These are phyloP conservation scores for Helobdella robusta DNA, from an alignment of 2,888 invertebrate genomes.

Conservation along the genomic window DNA sequence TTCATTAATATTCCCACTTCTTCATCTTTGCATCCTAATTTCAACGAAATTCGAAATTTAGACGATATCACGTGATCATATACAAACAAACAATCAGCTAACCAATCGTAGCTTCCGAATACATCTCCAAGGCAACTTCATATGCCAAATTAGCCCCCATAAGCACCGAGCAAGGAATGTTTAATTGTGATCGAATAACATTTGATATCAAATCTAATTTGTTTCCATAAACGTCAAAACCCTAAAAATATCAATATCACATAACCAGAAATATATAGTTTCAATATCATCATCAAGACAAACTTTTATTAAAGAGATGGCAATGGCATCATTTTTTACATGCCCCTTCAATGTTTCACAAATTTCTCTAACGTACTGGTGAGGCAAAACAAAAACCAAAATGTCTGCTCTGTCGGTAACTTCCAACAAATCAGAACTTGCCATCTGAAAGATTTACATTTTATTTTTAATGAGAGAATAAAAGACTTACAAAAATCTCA, in stretches of 20 bases:
- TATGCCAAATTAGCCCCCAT: conserved; percentile 98
- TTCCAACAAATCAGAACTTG: conserved; percentile 79
- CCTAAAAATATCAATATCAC: not conserved
- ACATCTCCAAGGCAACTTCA: conserved; percentile 92
- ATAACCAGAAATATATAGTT: not conserved
- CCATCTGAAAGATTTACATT: conserved; percentile 58
- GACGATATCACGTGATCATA: not conserved
- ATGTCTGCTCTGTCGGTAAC: conserved; percentile 85
- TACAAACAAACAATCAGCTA: conserved; percentile 27
- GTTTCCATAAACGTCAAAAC: conserved; percentile 33
- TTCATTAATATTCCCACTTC: conserved; percentile 69
- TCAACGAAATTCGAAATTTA: not conserved
- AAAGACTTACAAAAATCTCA: too few species aligned
- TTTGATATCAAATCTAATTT: conserved; percentile 80
- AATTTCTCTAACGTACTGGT: conserved; percentile 83
- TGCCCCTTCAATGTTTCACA: conserved; percentile 73
- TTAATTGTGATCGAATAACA: conserved; percentile 74
- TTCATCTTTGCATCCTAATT: conserved; percentile 40
- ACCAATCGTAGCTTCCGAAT: conserved; percentile 97
- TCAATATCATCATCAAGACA: not conserved
- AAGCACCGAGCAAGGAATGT: conserved; percentile 82
- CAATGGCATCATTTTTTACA: conserved; percentile 19
- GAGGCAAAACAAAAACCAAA: conserved; percentile 89
- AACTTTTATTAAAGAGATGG: conserved; percentile 25
- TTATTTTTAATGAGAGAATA: too few species aligned